Base-by-base conservation (phyloP, 1,140 invertebrate genomes). In the Cryptotermes secundus region DNA sequence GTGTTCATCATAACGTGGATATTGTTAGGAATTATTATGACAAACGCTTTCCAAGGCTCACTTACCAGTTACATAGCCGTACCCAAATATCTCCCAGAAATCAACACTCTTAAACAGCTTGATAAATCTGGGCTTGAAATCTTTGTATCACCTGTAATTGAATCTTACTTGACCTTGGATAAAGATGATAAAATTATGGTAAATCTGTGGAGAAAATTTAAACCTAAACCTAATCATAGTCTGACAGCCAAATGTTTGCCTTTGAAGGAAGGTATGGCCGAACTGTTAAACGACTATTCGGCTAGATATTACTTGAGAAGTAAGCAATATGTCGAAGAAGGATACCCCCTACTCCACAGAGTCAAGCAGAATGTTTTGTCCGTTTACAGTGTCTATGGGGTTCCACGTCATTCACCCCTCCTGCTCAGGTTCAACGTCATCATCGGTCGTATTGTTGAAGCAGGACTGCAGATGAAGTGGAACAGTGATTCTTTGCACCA, bases 341-440 rank as follows among this genome's bases (percentile, higher is more conserved):
- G 87, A 12, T 53, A 79, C 34, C 88, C 86, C 9, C 65, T 87
- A 26, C 65, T 91, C 34, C 90, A 91, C 86, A 86, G 89, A 6
- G 87, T 90, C n/a, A 85, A 87, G 7, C 89, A 91, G n/a, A 90
- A 90, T 86, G 88, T 89, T 10, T 72, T 89, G 34, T 87, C 85
- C 19, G 89, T 88, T 85, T 87, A 88, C 86, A 85, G 91, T 12
- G 86, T 86, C 0, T 90, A 89, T 83, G 83, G 89, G 12, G 82
- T 89, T 26, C 87, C 86, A 80, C 81, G 87, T 72, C 34, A 87
- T 84, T 87, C 88, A 85, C 82, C 87, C 83, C 88, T 83, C 16
- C 59, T 85, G 1, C 82, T 86, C 14, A 84, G 85, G n/a, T 81
- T 89, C 31, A 87, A 88, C 79, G 34, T 9, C 7, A 31, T 89